phyloP scores from a whole-genome alignment of 2,888 invertebrate species.

The Candidula unifasciata region DNA sequence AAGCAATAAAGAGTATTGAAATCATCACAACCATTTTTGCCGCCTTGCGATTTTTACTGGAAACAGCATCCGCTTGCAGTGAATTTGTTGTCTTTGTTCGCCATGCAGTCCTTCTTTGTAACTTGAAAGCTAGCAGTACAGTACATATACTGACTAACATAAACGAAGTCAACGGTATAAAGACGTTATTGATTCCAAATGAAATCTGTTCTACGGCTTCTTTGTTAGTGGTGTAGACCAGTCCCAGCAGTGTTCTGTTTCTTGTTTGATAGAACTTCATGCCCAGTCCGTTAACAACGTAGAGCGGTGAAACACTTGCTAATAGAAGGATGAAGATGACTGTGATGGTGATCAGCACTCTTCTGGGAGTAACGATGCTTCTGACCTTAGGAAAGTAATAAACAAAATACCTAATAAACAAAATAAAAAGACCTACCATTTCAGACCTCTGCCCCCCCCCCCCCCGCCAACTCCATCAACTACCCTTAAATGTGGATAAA shows the following conservation, averaged over 20 bases:
- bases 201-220: background rate
- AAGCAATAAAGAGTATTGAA: background rate
- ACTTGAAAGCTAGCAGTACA: background rate
- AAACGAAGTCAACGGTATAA: background rate
- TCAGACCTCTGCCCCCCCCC: too few species aligned
- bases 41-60: background rate
- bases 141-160: background rate
- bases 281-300: background rate
- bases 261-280: background rate
- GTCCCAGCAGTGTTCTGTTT: background rate
- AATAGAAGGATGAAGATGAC: background rate
- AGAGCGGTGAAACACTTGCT: background rate
- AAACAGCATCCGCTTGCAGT: background rate
- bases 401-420: too few species aligned
- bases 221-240: background rate
- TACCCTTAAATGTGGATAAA: too few species aligned
- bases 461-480: too few species aligned
- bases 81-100: background rate
- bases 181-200: background rate
- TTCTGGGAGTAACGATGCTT: background rate
- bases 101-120: background rate
- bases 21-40: constrained; percentile 24
- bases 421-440: too few species aligned
- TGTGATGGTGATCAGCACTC: background rate
- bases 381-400: too few species aligned